phyloP scores from a whole-genome alignment of 2,888 invertebrate genomes.

The Himalopsyche tibetana region DNA sequence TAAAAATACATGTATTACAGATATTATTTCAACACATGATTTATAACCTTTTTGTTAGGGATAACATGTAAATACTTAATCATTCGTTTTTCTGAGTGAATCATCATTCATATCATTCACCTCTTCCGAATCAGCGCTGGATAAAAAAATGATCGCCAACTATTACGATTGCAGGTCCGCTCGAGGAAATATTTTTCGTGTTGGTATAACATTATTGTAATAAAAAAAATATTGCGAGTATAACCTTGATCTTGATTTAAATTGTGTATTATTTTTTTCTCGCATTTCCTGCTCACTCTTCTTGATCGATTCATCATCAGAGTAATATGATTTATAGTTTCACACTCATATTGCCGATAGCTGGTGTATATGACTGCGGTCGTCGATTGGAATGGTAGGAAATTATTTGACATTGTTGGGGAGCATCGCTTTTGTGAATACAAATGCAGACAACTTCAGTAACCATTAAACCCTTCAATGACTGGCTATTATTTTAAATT shows the following conservation, averaged over 20 bases:
- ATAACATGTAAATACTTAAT: no score
- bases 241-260: slow-evolving; percentile 34
- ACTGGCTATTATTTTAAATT: neutral
- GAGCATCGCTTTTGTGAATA: slow-evolving; percentile 22
- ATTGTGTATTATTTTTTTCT: slow-evolving; percentile 32
- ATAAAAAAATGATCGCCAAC: neutral
- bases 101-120: slow-evolving; percentile 1
- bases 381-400: slow-evolving; percentile 10
- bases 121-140: neutral
- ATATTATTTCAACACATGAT: no score
- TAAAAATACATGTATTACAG: no score
- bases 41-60: no score
- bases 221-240: slow-evolving; percentile 9
- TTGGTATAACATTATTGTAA: slow-evolving; percentile 11
- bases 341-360: neutral
- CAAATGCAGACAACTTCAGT: neutral
- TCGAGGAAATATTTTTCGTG: neutral
- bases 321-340: neutral
- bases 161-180: neutral
- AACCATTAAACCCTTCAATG: slow-evolving; percentile 24
- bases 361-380: neutral
- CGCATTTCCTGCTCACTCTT: slow-evolving; percentile 34
- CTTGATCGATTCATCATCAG: slow-evolving; percentile 21
- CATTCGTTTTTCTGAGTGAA: neutral
- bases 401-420: slow-evolving; percentile 4